These are phyloP conservation scores for Podocnemis expansa DNA, from an alignment of 2,113 vertebrate genomes.

Conservation along the genomic window DNA sequence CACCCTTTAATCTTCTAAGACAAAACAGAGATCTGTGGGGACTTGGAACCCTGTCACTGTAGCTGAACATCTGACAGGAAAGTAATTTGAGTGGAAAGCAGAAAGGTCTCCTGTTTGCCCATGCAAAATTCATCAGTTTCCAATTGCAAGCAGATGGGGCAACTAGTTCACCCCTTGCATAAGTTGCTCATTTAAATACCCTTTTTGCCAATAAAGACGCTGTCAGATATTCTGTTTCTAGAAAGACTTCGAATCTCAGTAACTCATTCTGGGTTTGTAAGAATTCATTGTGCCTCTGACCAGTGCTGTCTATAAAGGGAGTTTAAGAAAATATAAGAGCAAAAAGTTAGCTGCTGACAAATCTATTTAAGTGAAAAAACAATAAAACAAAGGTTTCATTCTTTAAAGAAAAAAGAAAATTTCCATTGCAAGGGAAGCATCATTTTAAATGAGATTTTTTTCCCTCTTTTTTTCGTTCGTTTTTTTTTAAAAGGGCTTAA, in stretches of 20 bases:
- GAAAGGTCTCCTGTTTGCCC: neutral
- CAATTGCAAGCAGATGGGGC: neutral
- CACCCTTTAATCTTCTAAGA: constrained; percentile 69
- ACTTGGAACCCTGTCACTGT: constrained; percentile 2
- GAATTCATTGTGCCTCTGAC: neutral
- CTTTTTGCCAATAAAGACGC: neutral
- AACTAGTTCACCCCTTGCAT: neutral
- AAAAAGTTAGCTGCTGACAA: neutral
- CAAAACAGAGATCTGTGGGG: constrained; percentile 49
- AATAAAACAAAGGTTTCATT: rapidly evolving
- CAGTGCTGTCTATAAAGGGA: neutral
- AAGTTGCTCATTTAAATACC: neutral
- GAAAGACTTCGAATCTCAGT: neutral
- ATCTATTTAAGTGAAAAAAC: neutral
- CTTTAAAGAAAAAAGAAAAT: neutral
- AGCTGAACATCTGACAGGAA: constrained; percentile 45
- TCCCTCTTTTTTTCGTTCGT: rapidly evolving
- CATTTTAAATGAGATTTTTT: neutral
- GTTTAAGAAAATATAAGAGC: neutral
- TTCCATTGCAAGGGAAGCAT: neutral
- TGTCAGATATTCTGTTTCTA: constrained; percentile 5
- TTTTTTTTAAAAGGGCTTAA: neutral
- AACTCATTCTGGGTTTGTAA: neutral
- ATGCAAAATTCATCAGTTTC: constrained; percentile 20
- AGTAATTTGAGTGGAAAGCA: constrained; percentile 30